phyloP scores from a whole-genome alignment of 2,888 invertebrate species.

The Noctua janthina region DNA sequence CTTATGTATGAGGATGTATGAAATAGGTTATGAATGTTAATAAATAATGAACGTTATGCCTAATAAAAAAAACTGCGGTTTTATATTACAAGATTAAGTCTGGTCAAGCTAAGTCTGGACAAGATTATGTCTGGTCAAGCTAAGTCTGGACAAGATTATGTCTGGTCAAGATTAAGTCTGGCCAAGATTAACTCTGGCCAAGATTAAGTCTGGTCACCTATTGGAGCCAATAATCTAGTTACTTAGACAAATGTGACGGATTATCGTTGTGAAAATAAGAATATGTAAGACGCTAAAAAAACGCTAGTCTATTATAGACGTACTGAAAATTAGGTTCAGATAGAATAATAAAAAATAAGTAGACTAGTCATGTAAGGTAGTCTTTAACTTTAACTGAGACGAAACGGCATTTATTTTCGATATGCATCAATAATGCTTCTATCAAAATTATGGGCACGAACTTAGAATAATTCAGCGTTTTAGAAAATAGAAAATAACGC shows the following conservation, averaged over 20 bases:
- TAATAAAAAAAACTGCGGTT: constrained; percentile 3
- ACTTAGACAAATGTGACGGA: neutral
- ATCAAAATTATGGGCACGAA: constrained; percentile 57
- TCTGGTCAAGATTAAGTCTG: too few relatives aligned
- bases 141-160: too few relatives aligned
- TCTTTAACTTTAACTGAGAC: neutral
- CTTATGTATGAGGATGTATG: constrained; percentile 59
- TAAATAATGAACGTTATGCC: constrained; percentile 58
- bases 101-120: too few relatives aligned
- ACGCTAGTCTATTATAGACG: neutral
- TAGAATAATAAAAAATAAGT: neutral
- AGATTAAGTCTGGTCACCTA: neutral
- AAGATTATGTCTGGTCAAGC: too few relatives aligned
- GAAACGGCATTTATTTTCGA: neutral
- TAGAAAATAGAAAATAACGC: neutral
- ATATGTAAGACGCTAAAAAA: neutral
- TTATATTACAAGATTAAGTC: neutral
- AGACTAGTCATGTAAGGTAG: neutral
- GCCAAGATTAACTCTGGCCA: too few relatives aligned
- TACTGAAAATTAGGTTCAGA: neutral
- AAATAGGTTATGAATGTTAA: constrained; percentile 61
- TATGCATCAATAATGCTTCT: constrained; percentile 36
- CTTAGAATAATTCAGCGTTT: neutral
- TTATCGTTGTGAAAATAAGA: neutral
- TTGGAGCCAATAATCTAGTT: neutral